Evolutionary conservation across 2,888 invertebrate species (phyloP).

Genomic region (Troides aeacus): DNA sequence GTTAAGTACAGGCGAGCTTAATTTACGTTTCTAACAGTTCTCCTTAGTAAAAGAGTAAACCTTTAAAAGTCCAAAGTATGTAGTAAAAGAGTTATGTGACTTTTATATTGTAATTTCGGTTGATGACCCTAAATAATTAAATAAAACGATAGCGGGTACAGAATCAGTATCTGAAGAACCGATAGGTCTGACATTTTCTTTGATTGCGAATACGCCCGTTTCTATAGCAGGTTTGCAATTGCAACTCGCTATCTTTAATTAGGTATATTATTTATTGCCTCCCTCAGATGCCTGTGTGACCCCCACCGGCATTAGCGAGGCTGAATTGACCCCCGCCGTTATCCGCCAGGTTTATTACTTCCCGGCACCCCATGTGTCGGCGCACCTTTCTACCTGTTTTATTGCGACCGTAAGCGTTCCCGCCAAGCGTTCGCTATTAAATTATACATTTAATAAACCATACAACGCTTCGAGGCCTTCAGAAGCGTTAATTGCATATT

Average conservation of each 20-base stretch:
- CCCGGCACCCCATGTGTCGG: slow-evolving; percentile 23
- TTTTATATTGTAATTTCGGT: no score
- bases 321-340: slow-evolving; percentile 27
- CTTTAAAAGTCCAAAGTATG: no score
- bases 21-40: no score
- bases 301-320: slow-evolving; percentile 18
- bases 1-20: no score
- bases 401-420: slow-evolving; percentile 29
- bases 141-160: no score
- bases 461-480: neutral
- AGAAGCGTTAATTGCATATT: no score
- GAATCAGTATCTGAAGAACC: no score
- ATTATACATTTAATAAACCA: slow-evolving; percentile 3
- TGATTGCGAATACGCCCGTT: neutral
- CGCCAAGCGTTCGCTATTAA: slow-evolving; percentile 14
- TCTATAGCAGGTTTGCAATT: slow-evolving; percentile 11
- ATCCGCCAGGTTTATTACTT: slow-evolving; percentile 30
- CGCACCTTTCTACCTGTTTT: slow-evolving; percentile 26
- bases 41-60: no score
- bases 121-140: no score
- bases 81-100: no score
- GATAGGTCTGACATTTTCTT: neutral
- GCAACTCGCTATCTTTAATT: slow-evolving; percentile 46
- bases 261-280: slow-evolving; percentile 70
- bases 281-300: slow-evolving; percentile 42